A percentile compares a stretch with the other conserved stretches of the same genome.
Evolutionary conservation across 2,888 invertebrate genomes (phyloP).

Genomic region (Andrena camellia): DNA sequence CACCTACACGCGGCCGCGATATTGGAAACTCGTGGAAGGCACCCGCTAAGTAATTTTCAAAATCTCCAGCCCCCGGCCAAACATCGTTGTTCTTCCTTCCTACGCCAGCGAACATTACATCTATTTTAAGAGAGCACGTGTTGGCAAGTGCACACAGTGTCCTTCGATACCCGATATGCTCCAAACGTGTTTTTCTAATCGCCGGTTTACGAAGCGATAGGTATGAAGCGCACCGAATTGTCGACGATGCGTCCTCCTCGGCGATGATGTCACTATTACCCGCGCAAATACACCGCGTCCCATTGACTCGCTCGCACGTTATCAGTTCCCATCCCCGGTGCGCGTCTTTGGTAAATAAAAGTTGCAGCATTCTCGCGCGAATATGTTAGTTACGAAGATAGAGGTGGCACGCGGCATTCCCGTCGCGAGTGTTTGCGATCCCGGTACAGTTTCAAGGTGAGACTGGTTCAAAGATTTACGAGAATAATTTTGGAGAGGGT

Average conservation of each 20-base stretch:
- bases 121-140: conserved; percentile 48
- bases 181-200: conserved; percentile 26
- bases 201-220: neutral
- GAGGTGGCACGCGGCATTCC: too few species aligned
- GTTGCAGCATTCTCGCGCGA: too few species aligned
- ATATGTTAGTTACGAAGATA: too few species aligned
- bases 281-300: neutral
- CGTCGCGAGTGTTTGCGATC: neutral
- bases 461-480: neutral
- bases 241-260: neutral
- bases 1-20: neutral
- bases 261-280: conserved; percentile 41
- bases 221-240: neutral
- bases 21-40: neutral
- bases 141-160: neutral
- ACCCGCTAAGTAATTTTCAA: conserved; percentile 14
- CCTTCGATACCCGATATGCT: neutral
- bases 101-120: neutral
- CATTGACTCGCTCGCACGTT: neutral
- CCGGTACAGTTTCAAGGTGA: neutral
- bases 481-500: neutral
- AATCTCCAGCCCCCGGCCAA: conserved; percentile 10
- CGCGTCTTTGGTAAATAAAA: too few species aligned
- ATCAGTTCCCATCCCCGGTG: too few species aligned
- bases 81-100: neutral